Base-by-base conservation (phyloP, 2,113 vertebrate genomes). In the Periophthalmodon schlosseri region DNA sequence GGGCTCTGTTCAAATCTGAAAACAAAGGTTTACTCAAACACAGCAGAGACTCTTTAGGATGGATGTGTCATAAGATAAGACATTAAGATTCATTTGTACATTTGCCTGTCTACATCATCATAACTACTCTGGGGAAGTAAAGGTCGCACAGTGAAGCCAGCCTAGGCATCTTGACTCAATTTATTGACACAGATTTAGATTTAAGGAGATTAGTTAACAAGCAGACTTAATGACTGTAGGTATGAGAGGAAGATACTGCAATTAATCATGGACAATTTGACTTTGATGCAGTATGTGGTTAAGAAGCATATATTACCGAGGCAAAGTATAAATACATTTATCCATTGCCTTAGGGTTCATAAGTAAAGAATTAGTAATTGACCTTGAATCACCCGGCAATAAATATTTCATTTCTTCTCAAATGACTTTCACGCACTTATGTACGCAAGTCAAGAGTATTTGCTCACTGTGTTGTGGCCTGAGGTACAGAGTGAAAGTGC, bases 381-480 rank as follows among this genome's bases (percentile, higher is more conserved):
- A 65, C 10, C 20, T n/a, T 65, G 18, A 65, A 65, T 65, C 63
- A 65, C 63, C 57, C 23, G 5, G 11, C 21, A 24, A 28, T 60
- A 24, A 24, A 23, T 28, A 13, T 34, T 34, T 20, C 33, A 64
- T 20, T 64, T 10, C 36, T 64, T 44, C 9, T 64, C 61, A 20
- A 36, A 36, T 36, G 28, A 64, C 28, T 64, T 64, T 2, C 16
- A 36, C 7, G 3, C 28, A 24, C 8, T 23, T 33, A 13, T 24
- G 66, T 68, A 74, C 54, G 0, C 33, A 57, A 77, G 72, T 86
- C 65, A 78, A 64, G 20, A 66, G 16, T 68, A 1, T 33, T 18
- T 18, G 49, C 21, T 70, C 73, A 74, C 6, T 2, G 3, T 82
- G 70, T 70, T 83, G 66, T 77, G 44, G 71, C 82, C 72, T 57